Evolutionary conservation across 1,140 invertebrate species (phyloP).

Genomic region (Leucophenga varia): DNA sequence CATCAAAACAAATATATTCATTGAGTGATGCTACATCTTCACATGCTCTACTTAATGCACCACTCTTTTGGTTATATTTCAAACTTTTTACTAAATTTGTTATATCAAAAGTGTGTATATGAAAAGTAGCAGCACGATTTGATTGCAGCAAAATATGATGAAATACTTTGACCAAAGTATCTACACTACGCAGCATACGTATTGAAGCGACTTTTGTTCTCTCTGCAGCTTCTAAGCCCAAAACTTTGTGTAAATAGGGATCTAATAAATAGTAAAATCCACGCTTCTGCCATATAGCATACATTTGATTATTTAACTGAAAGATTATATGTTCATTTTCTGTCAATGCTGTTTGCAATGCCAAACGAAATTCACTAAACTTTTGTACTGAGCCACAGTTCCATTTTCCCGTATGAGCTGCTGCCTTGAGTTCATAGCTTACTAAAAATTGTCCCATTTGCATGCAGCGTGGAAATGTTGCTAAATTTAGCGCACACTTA

Average conservation of each 20-base stretch:
- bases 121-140: conserved; percentile 9
- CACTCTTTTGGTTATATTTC: too few species aligned
- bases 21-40: conserved; percentile 5
- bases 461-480: conserved; percentile 2
- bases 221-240: not conserved
- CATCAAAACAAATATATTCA: conserved; percentile 16
- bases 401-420: conserved; percentile 8
- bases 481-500: not conserved
- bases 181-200: conserved; percentile 10
- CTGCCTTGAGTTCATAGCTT: not conserved
- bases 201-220: not conserved
- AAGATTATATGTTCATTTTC: conserved; percentile 7
- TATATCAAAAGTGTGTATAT: conserved; percentile 7
- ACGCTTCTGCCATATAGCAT: conserved; percentile 15
- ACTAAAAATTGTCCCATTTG: conserved; percentile 12
- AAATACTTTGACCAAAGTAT: conserved; percentile 6
- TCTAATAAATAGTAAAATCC: conserved; percentile 19
- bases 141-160: conserved; percentile 15
- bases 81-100: not conserved
- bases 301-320: conserved; percentile 14
- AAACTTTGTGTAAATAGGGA: conserved; percentile 16
- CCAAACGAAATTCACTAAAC: conserved; percentile 2
- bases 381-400: conserved; percentile 10
- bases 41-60: not conserved
- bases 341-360: not conserved